Conservation (phyloP, 2,113 vertebrate genomes). For the Chaenocephalus aceratus region DNA sequence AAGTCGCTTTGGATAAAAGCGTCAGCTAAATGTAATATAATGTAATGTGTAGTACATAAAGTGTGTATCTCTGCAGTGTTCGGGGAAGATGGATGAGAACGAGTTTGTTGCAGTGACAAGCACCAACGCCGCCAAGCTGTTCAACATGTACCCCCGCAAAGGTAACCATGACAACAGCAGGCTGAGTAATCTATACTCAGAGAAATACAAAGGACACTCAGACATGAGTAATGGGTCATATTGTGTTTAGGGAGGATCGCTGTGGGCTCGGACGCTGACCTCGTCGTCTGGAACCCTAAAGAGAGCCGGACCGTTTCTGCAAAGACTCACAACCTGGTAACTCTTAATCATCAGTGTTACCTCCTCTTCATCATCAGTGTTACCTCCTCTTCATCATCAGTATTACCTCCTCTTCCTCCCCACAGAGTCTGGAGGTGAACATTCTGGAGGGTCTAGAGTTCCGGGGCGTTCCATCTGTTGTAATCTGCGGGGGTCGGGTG, state of each 20-base stretch:
- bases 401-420: too few species aligned
- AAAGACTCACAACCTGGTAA: constrained; percentile 90
- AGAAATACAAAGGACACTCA: too few species aligned
- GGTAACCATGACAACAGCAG: constrained; percentile 40
- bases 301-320: constrained; percentile 89
- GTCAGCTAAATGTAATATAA: too few species aligned
- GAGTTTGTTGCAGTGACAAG: constrained; percentile 94
- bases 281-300: constrained; percentile 94
- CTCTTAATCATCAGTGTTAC: background rate
- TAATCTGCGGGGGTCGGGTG: constrained; percentile 90
- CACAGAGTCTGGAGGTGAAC: constrained; percentile 87
- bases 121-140: constrained; percentile 95
- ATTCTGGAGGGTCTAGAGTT: constrained; percentile 93
- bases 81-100: constrained; percentile 96
- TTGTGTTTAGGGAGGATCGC: constrained; percentile 86
- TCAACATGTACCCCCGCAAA: constrained; percentile 95
- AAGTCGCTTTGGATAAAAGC: too few species aligned
- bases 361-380: background rate
- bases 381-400: too few species aligned
- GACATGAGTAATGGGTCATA: background rate
- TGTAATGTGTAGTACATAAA: too few species aligned
- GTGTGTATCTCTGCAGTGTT: constrained; percentile 77
- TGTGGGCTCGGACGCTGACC: constrained; percentile 90
- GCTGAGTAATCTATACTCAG: too few species aligned
- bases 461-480: constrained; percentile 85